phyloP scores from a whole-genome alignment of 30 jellyfish, hydroid and myxozoan genomes.

The Aurelia coerulea region DNA sequence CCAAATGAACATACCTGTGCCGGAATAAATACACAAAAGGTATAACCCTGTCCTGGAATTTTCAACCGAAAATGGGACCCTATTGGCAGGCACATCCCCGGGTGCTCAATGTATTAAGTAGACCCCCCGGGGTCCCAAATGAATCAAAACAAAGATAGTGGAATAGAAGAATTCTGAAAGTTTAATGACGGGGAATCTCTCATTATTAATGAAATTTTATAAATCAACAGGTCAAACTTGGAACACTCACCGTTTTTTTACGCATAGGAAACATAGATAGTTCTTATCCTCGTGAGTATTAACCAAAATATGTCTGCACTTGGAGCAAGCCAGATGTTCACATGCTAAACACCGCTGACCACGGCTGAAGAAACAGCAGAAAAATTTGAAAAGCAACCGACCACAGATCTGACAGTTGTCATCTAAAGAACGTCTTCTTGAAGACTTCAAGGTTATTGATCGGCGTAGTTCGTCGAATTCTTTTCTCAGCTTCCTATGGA shows the following conservation, averaged over 20 bases:
- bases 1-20: no score
- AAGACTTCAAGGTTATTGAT: constrained; percentile 73
- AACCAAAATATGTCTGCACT: constrained; percentile 62
- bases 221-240: no score
- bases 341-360: constrained; percentile 89
- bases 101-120: no score
- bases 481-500: constrained; percentile 68
- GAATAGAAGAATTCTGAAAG: no score
- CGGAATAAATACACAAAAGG: no score
- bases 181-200: no score
- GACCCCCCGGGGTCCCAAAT: no score
- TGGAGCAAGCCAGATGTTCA: constrained; percentile 83
- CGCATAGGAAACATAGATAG: constrained; percentile 82
- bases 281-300: constrained; percentile 39
- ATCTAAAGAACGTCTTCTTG: constrained; percentile 64
- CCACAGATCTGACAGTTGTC: constrained; percentile 87
- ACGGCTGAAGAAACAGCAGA: constrained; percentile 68
- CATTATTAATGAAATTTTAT: no score
- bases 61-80: no score
- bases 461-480: constrained; percentile 82
- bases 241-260: constrained; percentile 73
- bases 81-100: no score
- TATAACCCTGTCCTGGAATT: no score
- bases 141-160: no score
- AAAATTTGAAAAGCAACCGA: constrained; percentile 32